Evolutionary conservation across 2,113 vertebrate species (phyloP), one percentile per base, ranked within the genome.

Genomic region (Pavo muticus): DNA sequence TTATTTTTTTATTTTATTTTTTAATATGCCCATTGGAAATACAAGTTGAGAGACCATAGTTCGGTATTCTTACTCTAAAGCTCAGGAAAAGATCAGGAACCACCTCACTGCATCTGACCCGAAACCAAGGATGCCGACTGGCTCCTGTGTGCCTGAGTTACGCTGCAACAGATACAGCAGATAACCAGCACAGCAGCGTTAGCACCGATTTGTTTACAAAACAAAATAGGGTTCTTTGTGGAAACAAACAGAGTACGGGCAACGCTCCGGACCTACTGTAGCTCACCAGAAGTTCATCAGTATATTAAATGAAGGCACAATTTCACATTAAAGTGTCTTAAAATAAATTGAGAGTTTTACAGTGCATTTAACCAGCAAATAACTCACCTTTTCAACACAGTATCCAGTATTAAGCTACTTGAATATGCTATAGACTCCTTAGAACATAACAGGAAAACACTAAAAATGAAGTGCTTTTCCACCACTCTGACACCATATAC

Each of bases 101-200:
- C 82, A 92, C 82, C 77, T 65, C 94, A 64, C 48, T 39, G 24
- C 97, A 84, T 94, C 89, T 89, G 74, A 92, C 89, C 91, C 89
- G 93, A 97, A 95, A 95, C 1, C 1, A 5, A 87, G 29, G 42
- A 82, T 54, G 52, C 71, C 7, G 20, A 77, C 73, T 72, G 81
- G 70, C 78, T 96, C 63, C 64, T 79, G 68, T 64, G 37, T 35
- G 72, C 35, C 67, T 27, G 50, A 84, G 42, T 45, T 76, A 76
- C 50, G 60, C 18, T 45, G 65, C 67, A 65, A 80, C 10, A 87
- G 82, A 94, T 64, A 89, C 2, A 89, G 68, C 25, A 92, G 68
- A 57, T 70, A 93, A 87, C 29, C 87, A 86, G 40, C 60, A 37
- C 30, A 88, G 57, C 30, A 56, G 42, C 63, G 11, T 14, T 84